phyloP scores from a whole-genome alignment of 1,140 invertebrate species.

The Pseudobourletiella spinata region DNA sequence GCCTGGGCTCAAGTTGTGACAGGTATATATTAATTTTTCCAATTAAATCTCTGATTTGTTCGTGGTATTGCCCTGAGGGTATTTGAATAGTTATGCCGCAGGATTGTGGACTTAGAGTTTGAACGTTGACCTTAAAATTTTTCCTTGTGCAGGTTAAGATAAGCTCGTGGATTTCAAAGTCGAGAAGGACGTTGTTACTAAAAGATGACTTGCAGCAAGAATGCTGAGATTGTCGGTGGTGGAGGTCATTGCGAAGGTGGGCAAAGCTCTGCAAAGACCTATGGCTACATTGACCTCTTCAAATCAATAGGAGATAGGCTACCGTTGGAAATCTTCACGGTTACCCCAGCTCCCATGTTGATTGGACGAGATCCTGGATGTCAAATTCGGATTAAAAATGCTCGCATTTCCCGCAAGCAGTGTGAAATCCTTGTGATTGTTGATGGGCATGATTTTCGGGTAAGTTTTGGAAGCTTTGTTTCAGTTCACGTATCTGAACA shows the following conservation, averaged over 20 bases:
- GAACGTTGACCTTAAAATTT: neutral
- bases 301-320: neutral
- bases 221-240: neutral
- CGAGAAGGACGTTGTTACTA: neutral
- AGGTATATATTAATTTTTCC: neutral
- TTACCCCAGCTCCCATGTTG: neutral
- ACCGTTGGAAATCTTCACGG: neutral
- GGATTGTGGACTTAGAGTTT: neutral
- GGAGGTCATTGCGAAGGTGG: neutral
- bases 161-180: neutral
- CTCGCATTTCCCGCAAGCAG: neutral
- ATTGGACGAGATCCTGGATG: neutral
- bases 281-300: neutral
- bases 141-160: neutral
- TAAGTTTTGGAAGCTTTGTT: too few relatives aligned
- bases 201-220: neutral
- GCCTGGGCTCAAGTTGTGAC: neutral
- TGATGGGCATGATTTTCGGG: neutral
- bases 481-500: neutral
- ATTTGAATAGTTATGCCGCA: neutral
- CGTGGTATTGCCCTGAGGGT: neutral
- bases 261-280: neutral
- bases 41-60: neutral
- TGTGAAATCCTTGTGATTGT: neutral
- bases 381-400: conserved; percentile 5